Conservation (phyloP, 2,797 vertebrate species). For the Urosaurus nigricauda region DNA sequence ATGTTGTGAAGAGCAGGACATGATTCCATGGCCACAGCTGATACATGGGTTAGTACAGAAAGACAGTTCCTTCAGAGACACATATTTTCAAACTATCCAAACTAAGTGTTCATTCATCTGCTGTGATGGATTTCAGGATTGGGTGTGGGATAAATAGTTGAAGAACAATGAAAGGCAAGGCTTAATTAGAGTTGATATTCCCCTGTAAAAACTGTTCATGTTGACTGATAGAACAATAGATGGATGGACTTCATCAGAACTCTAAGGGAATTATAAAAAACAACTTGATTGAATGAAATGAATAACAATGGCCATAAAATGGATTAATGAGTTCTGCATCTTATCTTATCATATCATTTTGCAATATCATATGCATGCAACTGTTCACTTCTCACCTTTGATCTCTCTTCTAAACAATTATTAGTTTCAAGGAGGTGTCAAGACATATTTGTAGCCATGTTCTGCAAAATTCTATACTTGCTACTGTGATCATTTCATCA, state of each 20-base stretch:
- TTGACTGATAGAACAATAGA: not conserved
- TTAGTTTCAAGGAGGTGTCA: not conserved
- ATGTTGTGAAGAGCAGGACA: not conserved
- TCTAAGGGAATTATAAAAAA: not conserved
- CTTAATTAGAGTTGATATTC: not conserved
- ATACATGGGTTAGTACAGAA: not conserved
- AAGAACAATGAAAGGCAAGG: not conserved
- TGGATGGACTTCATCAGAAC: not conserved
- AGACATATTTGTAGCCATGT: slow-evolving; percentile 46
- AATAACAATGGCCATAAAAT: not conserved
- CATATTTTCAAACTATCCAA: not conserved
- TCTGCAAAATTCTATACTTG: slow-evolving; percentile 16
- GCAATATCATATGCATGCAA: not conserved
- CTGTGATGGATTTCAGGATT: not conserved
- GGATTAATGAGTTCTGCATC: not conserved
- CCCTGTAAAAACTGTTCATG: not conserved
- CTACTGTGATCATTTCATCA: slow-evolving; percentile 43
- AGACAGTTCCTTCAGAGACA: too few species aligned
- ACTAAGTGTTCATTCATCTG: not conserved
- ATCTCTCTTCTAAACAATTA: not conserved
- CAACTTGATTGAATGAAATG: not conserved
- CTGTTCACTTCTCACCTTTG: slow-evolving; percentile 1
- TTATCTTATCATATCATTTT: not conserved
- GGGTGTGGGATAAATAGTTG: too few species aligned
- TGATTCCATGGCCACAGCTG: not conserved